phyloP scores from a whole-genome alignment of 2,888 invertebrate species.

The Acrobasis suavella region DNA sequence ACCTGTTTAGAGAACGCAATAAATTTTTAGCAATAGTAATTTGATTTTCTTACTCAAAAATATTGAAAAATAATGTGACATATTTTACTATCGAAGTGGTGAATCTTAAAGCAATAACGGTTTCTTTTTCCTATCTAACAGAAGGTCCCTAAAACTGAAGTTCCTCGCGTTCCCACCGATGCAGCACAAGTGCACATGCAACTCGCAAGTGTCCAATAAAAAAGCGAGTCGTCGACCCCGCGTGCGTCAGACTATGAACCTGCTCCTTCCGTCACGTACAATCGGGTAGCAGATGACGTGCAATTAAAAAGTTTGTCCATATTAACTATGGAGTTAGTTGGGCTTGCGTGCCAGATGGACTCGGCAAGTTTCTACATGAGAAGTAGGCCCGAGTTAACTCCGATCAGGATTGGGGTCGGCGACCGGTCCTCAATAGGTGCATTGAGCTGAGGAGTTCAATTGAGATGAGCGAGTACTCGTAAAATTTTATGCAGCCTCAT shows the following conservation, averaged over 20 bases:
- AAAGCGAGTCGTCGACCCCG: conserved; percentile 74
- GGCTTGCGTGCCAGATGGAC: conserved; percentile 71
- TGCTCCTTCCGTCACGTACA: conserved; percentile 62
- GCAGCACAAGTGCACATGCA: conserved; percentile 54
- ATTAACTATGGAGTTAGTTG: conserved; percentile 74
- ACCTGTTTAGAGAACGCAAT: too few species aligned
- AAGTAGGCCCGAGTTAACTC: conserved; percentile 35
- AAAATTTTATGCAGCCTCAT: neutral
- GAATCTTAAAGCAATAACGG: conserved; percentile 24
- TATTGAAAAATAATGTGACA: too few species aligned
- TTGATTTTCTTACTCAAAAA: too few species aligned
- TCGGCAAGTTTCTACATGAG: conserved; percentile 61
- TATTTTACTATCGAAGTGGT: too few species aligned
- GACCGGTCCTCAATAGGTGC: conserved; percentile 27
- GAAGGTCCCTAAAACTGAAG: conserved; percentile 44
- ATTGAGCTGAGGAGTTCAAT: conserved; percentile 12
- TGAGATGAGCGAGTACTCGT: neutral
- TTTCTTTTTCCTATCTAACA: conserved; percentile 46
- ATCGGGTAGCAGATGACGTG: conserved; percentile 72
- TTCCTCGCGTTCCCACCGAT: conserved; percentile 66
- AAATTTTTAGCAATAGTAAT: too few species aligned
- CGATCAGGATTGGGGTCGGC: conserved; percentile 29
- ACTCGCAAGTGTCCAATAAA: conserved; percentile 64
- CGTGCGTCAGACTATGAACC: conserved; percentile 67
- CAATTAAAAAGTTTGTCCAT: conserved; percentile 78